Base-by-base conservation (phyloP, 2,888 invertebrate genomes). In the Zhuqinia jingwanae region DNA sequence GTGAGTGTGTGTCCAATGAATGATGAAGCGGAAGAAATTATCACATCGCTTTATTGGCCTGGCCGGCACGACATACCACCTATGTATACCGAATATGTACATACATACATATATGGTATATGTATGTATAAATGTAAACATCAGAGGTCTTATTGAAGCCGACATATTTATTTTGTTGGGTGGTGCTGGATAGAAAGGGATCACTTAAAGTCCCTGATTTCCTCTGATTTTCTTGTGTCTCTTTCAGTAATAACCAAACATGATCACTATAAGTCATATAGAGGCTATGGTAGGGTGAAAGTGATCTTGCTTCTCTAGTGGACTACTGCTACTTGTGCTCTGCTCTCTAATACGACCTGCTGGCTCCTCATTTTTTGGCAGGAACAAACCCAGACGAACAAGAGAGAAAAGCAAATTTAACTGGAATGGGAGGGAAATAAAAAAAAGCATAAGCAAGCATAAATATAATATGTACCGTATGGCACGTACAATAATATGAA, bases 21-120 rank as follows among this genome's bases (percentile, higher is more conserved):
- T 75, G 80, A 86, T 86, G 85, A 86, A 86, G 85, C 85, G 85
- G 85, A 86, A 86, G 85, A 86, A 86, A 86, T 86, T 86, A 86
- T 86, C 85, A 58, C 85, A 68, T 47, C n/a, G 47, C 25, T n/a
- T n/a, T n/a, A n/a, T n/a, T n/a, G n/a, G n/a, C n/a, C n/a, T n/a
- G n/a, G n/a, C n/a, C n/a, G n/a, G n/a, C n/a, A n/a, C n/a, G n/a
- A n/a, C n/a, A n/a, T n/a, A n/a, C n/a, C n/a, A n/a, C n/a, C n/a
- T n/a, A n/a, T n/a, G n/a, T n/a, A n/a, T n/a, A n/a, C n/a, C n/a
- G n/a, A n/a, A n/a, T n/a, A n/a, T n/a, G n/a, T n/a, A n/a, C n/a
- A n/a, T n/a, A n/a, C n/a, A n/a, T n/a, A n/a, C n/a, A n/a, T n/a
- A n/a, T n/a, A n/a, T n/a, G n/a, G n/a, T n/a, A n/a, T n/a, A n/a